Evolutionary conservation across 2,797 vertebrate genomes (phyloP), one percentile per base, ranked within the genome.

Genomic region (Melanotaenia pygmaea): DNA sequence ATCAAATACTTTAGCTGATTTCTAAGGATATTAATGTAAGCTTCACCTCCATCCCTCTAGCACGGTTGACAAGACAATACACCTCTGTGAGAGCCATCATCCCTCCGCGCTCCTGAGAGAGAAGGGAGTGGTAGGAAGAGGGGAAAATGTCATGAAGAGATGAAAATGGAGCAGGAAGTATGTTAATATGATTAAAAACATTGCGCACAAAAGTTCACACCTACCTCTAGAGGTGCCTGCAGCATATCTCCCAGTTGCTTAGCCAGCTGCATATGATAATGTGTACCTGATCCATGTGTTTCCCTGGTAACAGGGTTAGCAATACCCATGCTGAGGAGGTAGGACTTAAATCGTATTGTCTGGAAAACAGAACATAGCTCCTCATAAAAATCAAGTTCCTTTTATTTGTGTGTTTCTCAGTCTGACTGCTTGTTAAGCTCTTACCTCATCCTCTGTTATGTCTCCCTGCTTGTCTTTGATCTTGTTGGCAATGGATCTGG

Each of bases 381-480:
- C 67, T 47, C 54, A 72, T 51, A 67, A 64, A 30, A 62, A 62
- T 20, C n/a, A 72, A 35, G 34, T n/a, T 18, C 9, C 47, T 30
- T 50, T 50, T 7, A 50, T 22, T 11, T 51, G n/a, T 11, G 10
- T 11, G n/a, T 51, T 22, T 51, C 4, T 51, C 2, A 22, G n/a
- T 51, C n/a, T 50, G 45, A 50, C 8, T 67, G 0, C 28, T 35
- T 47, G 38, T 59, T 11, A 38, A 28, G 24, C 34, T 72, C 77
- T 91, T 88, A 99, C 98, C 96, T 99, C 98, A 86, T 99, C 98
- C 90, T 99, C 98, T 70, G 97, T 96, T 90, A 99, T 98, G 84
- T 98, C 96, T 64, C 98, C 98, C 86, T 99, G 98, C 80, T 99
- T 99, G 80, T 99, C 98, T 95, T 97, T 99, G 83, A 99, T 99